Base-by-base conservation (phyloP, 2,888 invertebrate species). In the Drosophila tanythrix region DNA sequence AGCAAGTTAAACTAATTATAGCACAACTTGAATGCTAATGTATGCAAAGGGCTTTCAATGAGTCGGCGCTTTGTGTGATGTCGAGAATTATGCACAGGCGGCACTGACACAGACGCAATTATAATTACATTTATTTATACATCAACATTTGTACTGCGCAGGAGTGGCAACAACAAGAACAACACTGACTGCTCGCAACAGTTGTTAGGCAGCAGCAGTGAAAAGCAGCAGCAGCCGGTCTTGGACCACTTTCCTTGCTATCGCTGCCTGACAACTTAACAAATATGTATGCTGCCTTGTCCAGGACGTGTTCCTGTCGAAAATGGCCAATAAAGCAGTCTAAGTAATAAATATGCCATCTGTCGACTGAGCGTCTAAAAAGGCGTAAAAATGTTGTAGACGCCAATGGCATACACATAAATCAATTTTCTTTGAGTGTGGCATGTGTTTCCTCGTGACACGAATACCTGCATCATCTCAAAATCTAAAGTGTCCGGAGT, bases 1-100 rank as follows among this genome's bases (percentile, higher is more conserved):
- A 50, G 63, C 66, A 91, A 88, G 89, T 71, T 83, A 87, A 91
- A 89, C 90, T 88, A 90, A 90, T 90, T 90, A 91, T 82, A 79
- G 71, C 71, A 70, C 73, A 76, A 82, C 84, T 84, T 88, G 79
- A 81, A 78, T 82, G 90, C 79, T 84, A 89, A 90, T 90, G 76
- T 82, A 90, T 89, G 84, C 82, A 83, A 88, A 90, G 83, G 83
- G 79, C 79, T 82, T 88, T 77, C 85, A 83, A 70, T 86, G 76
- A 76, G 76, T 80, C 70, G 76, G 52, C 72, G 67, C 75, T 70
- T 73, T 81, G 77, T 74, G 73, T 71, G 71, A 75, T 66, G 68
- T 76, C 69, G 82, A 87, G 87, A 89, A 88, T 86, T 83, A 86
- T 86, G 84, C 87, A 73, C 89, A 88, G 85, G 74, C 89, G 83